Base-by-base conservation (phyloP, 1,140 invertebrate species). In the Brachionus plicatilis region DNA sequence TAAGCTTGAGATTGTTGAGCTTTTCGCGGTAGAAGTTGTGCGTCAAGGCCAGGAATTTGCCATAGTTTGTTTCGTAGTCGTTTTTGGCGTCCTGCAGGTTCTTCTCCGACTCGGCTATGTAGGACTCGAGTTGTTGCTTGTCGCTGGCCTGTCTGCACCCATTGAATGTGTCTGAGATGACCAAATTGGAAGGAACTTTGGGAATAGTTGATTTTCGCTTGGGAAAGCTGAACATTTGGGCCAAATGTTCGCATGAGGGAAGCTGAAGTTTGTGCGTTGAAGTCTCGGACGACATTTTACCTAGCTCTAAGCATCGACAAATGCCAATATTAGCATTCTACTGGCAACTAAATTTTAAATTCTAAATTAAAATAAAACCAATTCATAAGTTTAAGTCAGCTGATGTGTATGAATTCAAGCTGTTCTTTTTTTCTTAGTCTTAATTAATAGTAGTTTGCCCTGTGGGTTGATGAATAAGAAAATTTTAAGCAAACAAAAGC, bases 171-270 rank as follows among this genome's bases (percentile, higher is more conserved):
- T 41, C 17, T 41, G 68, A 41, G 12, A 20, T 76, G 6, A 76
- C 72, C 47, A 76, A 50, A 76, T 76, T 76, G 41, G 72, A 76
- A 27, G 41, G 43, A 45, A 76, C 45, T 33, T 76, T 76, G 43
- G 72, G 72, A 76, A 76, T 76, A 29, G 72, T 76, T 29, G 72
- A 76, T 76, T 76, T 76, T 41, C 33, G 70, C n/a, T 76, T 76
- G 17, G 20, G 11, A 76, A 50, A 50, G 20, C 12, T 37, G 47
- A 76, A 76, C 72, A 76, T 76, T 76, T 76, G 43, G 8, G 20
- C 11, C 11, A 76, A 50, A 50, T 37, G 24, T 24, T 76, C 72
- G 43, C 47, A 50, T 27, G 72, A 76, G 24, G 72, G 72, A 20
- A 76, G 45, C 20, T 76, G 43, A 3, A 50, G 33, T 12, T 76